Evolutionary conservation across 2,797 vertebrate species (phyloP).

Genomic region (Fistularia tabacaria): DNA sequence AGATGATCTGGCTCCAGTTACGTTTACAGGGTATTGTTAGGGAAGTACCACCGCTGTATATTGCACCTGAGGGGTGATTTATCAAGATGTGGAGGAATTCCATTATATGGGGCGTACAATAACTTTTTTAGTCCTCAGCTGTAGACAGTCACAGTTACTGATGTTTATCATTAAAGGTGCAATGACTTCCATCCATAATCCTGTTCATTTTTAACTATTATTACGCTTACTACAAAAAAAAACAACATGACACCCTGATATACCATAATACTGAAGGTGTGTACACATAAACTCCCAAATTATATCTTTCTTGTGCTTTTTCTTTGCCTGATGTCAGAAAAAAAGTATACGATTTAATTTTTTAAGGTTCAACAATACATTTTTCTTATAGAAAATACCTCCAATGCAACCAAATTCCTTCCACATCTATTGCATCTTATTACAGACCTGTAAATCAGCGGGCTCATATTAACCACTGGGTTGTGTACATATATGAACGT

Average conservation of each 20-base stretch:
- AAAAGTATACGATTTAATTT: too few species aligned
- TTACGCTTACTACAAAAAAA: too few species aligned
- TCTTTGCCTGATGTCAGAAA: conserved; percentile 20
- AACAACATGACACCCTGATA: too few species aligned
- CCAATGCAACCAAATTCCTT: too few species aligned
- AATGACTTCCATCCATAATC: conserved; percentile 11
- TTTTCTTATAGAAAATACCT: too few species aligned
- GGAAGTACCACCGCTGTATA: conserved; percentile 48
- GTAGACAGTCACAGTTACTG: conserved; percentile 9
- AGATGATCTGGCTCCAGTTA: conserved; percentile 54
- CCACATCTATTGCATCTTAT: too few species aligned
- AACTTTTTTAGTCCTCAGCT: conserved; percentile 37
- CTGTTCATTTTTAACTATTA: conserved; percentile 17
- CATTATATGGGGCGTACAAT: conserved; percentile 41
- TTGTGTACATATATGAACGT: conserved; percentile 13
- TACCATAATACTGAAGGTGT: not conserved
- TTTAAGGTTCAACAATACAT: too few species aligned
- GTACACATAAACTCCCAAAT: conserved; percentile 8
- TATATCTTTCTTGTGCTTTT: conserved; percentile 59
- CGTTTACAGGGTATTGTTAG: conserved; percentile 39
- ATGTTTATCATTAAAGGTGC: conserved; percentile 16
- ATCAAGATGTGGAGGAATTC: conserved; percentile 37
- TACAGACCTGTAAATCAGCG: too few species aligned
- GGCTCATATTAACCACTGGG: not conserved
- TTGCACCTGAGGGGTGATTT: conserved; percentile 43